Base-by-base conservation (phyloP, 1,140 invertebrate species). In the Lamellibrachia luymesi region DNA sequence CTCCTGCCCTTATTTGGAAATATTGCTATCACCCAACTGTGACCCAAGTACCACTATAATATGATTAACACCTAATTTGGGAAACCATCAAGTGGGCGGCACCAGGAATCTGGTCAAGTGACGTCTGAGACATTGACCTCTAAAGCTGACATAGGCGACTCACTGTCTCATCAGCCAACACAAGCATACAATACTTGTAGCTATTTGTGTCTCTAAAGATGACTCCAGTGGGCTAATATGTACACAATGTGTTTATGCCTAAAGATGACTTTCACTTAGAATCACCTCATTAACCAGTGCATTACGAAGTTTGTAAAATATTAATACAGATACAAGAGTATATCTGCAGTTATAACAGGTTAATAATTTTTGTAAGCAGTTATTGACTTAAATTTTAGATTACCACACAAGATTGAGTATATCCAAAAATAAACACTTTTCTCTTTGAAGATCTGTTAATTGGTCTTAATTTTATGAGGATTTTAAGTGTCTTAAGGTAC, bases 51-150 rank as follows among this genome's bases (percentile, higher is more conserved):
- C 5, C 64, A 6, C 64, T 17, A 4, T 38, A 38, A 38, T 2
- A 80, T 80, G 64, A 80, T 22, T 80, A 80, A 80, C 64, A 80
- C 64, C 64, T 80, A 80, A 80, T 80, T 80, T 80, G 64, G 64
- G 64, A 10, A 80, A 80, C 8, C 25, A 80, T 22, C 64, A 80
- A 80, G 64, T 80, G 17, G 64, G 13, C 64, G 13, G 13, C 13
- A 80, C 13, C 2, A 22, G 5, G 64, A 38, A 0, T 38, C 38
- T 80, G 64, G 64, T 80, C 64, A 80, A 80, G 64, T 10, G 13
- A 4, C 4, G 64, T 80, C 64, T 80, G 64, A 80, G 64, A 80
- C 64, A 80, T 10, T 17, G 64, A 80, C 64, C 17, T 22, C 64
- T 80, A 80, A 2, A 56, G 64, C 2, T 80, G 64, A 80, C 64